Conservation (phyloP, 2,113 vertebrate genomes). For the Sorex araneus region DNA sequence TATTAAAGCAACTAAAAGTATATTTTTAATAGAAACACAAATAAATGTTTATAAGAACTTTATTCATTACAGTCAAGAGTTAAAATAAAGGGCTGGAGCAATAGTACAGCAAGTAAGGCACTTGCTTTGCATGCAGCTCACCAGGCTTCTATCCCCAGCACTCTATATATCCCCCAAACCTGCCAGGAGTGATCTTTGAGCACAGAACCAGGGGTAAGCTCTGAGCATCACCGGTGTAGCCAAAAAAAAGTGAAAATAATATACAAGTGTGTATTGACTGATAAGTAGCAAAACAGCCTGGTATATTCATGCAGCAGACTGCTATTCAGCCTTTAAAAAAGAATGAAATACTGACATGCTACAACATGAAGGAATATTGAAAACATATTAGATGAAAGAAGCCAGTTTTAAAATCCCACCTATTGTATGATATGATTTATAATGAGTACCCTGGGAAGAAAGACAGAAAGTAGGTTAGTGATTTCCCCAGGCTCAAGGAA, state of each 20-base stretch:
- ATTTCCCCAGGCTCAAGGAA: not conserved
- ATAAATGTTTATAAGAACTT: not conserved
- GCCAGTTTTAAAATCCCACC: not conserved
- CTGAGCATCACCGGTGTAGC: too few species aligned
- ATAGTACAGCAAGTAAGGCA: too few species aligned
- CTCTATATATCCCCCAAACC: too few species aligned
- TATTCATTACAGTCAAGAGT: not conserved
- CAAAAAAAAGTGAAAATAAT: not conserved
- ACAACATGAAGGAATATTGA: not conserved
- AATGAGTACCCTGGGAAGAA: not conserved
- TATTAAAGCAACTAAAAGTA: not conserved
- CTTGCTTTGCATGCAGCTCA: too few species aligned
- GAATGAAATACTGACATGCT: not conserved
- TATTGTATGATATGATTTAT: not conserved
- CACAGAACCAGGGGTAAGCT: too few species aligned
- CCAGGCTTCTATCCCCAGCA: too few species aligned
- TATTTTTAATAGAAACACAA: constrained; percentile 17
- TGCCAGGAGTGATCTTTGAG: too few species aligned
- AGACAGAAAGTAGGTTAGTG: not conserved
- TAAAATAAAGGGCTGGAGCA: too few species aligned
- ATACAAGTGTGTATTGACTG: not conserved
- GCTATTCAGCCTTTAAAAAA: not conserved
- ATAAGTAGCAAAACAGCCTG: not conserved
- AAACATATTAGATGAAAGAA: not conserved
- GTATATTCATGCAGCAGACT: not conserved